These are phyloP conservation scores for Sylvicapra grimmia DNA, from an alignment of 2,113 vertebrate species.

Conservation along the genomic window DNA sequence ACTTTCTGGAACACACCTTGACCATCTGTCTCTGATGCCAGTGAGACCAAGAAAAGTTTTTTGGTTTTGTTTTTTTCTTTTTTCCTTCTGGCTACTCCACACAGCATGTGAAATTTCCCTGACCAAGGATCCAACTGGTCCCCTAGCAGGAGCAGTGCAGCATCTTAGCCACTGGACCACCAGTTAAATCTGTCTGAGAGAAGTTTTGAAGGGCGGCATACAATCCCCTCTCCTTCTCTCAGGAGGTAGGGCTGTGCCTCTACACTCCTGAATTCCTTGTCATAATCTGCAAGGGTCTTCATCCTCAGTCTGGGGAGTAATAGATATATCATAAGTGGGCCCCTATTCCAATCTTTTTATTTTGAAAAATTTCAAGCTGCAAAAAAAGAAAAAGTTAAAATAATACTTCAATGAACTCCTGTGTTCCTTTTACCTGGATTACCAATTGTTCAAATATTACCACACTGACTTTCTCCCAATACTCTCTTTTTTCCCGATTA, in stretches of 20 bases:
- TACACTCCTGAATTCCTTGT: not conserved
- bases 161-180: not conserved
- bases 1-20: not conserved
- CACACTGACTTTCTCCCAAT: not conserved
- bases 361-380: conserved; percentile 9
- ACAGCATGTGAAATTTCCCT: not conserved
- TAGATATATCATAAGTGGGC: not conserved
- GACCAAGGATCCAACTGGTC: not conserved
- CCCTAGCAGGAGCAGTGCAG: not conserved
- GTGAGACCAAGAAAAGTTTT: not conserved
- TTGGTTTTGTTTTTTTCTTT: not conserved
- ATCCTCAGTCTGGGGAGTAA: not conserved
- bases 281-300: not conserved
- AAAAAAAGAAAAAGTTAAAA: not conserved
- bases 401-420: not conserved
- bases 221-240: not conserved
- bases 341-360: not conserved
- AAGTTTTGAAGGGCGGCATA: not conserved
- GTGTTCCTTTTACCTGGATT: not conserved
- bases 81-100: not conserved
- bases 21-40: not conserved
- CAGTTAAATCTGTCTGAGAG: not conserved
- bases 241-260: not conserved
- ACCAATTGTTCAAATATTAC: not conserved
- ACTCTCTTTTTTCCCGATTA: not conserved